Percentiles rank a stretch among this genome's conserved stretches.
Conservation (phyloP, 2,113 vertebrate species). For the Motacilla tschutschensis region DNA sequence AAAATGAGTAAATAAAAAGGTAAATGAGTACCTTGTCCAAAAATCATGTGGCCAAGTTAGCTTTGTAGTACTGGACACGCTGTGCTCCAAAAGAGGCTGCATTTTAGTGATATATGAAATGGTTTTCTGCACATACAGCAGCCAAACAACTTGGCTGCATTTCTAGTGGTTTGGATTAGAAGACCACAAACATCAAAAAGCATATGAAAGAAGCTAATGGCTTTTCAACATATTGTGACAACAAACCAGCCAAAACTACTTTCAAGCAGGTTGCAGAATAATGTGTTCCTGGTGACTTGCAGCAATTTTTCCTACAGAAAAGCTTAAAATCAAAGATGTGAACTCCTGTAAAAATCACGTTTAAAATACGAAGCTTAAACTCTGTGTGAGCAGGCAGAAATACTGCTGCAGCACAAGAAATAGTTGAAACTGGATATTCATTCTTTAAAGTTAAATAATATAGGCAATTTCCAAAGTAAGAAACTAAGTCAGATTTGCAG, state of each 20-base stretch:
- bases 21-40: not conserved
- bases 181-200: slow-evolving; percentile 19
- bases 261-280: not conserved
- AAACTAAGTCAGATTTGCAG: not conserved
- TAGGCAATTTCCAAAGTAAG: not conserved
- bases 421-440: not conserved
- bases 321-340: slow-evolving; percentile 7
- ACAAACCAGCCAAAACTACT: slow-evolving; percentile 26
- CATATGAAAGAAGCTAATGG: not conserved
- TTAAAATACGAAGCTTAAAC: not conserved
- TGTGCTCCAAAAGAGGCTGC: not conserved
- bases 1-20: not conserved
- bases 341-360: not conserved
- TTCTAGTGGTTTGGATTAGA: not conserved
- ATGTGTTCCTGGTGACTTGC: not conserved
- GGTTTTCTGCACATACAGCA: not conserved
- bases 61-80: not conserved
- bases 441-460: not conserved
- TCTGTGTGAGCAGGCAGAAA: not conserved
- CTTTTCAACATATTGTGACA: slow-evolving; percentile 31
- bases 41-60: not conserved
- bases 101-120: not conserved
- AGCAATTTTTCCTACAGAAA: not conserved
- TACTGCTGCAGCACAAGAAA: not conserved
- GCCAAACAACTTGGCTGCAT: slow-evolving; percentile 12